phyloP scores from a whole-genome alignment of 2,113 vertebrate genomes.

The Reinhardtius hippoglossoides region DNA sequence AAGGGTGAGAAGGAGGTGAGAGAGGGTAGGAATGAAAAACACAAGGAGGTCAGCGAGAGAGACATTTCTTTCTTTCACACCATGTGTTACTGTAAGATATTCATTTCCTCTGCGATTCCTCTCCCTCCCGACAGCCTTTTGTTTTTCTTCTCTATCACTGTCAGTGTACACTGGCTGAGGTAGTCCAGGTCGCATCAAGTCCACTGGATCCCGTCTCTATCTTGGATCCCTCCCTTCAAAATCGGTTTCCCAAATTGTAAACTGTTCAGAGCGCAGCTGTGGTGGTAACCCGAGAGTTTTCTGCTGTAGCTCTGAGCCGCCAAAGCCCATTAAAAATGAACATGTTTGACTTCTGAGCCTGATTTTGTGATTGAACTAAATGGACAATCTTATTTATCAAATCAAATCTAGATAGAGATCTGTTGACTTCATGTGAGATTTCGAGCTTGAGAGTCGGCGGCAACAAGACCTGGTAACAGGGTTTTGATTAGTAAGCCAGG shows the following conservation, averaged over 20 bases:
- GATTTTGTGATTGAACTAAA: constrained; percentile 59
- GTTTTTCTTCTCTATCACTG: constrained; percentile 75
- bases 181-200: constrained; percentile 69
- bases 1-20: constrained; percentile 24
- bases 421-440: constrained; percentile 43
- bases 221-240: constrained; percentile 63
- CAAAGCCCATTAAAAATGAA: constrained; percentile 69
- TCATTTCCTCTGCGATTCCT: constrained; percentile 74
- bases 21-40: constrained; percentile 72
- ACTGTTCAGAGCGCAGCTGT: constrained; percentile 68
- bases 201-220: constrained; percentile 62
- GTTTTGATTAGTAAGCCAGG: constrained; percentile 18
- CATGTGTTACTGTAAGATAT: constrained; percentile 77
- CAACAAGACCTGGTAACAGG: constrained; percentile 9
- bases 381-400: constrained; percentile 52
- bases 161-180: constrained; percentile 59
- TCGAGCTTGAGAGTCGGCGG: constrained; percentile 24
- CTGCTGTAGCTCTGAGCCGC: constrained; percentile 56
- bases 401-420: constrained; percentile 45
- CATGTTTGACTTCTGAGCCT: constrained; percentile 68
- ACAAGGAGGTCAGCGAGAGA: constrained; percentile 69
- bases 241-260: constrained; percentile 67
- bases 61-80: constrained; percentile 77
- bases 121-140: constrained; percentile 58
- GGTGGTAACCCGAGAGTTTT: constrained; percentile 58